A percentile compares a stretch with the other conserved stretches of the same genome.
phyloP scores from a whole-genome alignment of 92 coral and sea anemone genomes.

The Porites evermanni region DNA sequence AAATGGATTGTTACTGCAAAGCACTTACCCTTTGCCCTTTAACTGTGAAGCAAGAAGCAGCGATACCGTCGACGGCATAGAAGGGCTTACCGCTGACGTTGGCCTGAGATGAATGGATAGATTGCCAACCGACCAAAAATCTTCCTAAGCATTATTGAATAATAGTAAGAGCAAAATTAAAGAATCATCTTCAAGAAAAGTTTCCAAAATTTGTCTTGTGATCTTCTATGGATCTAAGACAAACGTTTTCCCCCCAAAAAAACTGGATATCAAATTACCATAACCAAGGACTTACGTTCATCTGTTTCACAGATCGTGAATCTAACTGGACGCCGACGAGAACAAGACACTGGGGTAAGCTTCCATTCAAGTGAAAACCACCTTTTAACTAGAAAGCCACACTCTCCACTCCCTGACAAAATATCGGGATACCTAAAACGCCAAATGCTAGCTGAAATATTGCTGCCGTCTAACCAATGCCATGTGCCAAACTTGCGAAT shows the following conservation, averaged over 20 bases:
- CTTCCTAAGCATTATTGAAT: slow-evolving; percentile 30
- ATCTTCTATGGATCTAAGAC: too few species aligned
- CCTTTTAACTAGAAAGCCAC: not conserved
- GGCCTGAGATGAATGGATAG: slow-evolving; percentile 17
- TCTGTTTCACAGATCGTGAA: slow-evolving; percentile 17
- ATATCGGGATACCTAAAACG: slow-evolving; percentile 3
- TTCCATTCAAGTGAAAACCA: not conserved
- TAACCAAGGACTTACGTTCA: slow-evolving; percentile 26
- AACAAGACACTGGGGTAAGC: not conserved
- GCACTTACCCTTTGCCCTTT: slow-evolving; percentile 26
- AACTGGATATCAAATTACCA: not conserved
- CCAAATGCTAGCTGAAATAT: not conserved
- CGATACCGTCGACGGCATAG: slow-evolving; percentile 65
- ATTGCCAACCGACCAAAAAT: slow-evolving; percentile 26
- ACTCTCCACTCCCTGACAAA: not conserved
- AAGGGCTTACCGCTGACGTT: slow-evolving; percentile 28
- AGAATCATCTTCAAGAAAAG: too few species aligned
- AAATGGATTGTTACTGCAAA: not conserved
- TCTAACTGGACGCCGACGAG: not conserved
- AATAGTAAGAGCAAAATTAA: not conserved
- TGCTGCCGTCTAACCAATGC: slow-evolving; percentile 24
- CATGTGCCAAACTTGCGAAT: slow-evolving; percentile 10
- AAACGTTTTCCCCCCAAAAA: not conserved
- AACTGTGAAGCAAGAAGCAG: slow-evolving; percentile 63
- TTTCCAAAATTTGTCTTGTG: too few species aligned